phyloP scores from a whole-genome alignment of 37 sponge, comb jelly and placozoan species.

The Beroe forskalii region DNA sequence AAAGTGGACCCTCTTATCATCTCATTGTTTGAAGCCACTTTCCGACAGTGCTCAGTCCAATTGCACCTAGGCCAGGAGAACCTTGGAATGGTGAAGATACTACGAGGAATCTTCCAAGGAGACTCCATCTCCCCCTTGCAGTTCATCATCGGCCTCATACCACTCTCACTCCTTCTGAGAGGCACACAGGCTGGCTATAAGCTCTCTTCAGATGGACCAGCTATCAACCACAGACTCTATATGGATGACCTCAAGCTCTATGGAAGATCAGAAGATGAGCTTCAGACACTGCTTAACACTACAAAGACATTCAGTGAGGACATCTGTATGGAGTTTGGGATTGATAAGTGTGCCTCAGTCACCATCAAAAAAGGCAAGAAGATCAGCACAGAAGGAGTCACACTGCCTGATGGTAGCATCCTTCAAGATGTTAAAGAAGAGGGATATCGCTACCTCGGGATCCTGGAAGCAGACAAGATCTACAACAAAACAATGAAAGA shows the following conservation, averaged over 20 bases:
- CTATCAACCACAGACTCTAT: conserved; percentile 29
- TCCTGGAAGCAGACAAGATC: background rate
- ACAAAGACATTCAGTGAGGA: background rate
- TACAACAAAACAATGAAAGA: background rate
- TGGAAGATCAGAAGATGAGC: background rate
- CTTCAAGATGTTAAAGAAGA: background rate
- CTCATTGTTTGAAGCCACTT: background rate
- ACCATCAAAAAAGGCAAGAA: background rate
- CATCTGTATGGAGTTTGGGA: conserved; percentile 59
- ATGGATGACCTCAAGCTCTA: conserved; percentile 61
- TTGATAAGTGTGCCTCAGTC: conserved; percentile 39
- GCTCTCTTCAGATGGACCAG: background rate
- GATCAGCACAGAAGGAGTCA: background rate
- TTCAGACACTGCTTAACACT: background rate
- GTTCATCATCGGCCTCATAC: no score
- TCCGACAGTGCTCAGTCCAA: background rate
- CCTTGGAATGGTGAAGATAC: background rate
- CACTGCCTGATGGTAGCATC: background rate
- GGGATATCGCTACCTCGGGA: no score
- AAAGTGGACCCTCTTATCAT: background rate
- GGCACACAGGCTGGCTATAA: background rate
- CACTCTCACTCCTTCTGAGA: background rate
- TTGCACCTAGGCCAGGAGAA: background rate
- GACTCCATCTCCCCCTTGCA: conserved; percentile 5
- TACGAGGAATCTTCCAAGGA: background rate